Base-by-base conservation (phyloP, 2,888 invertebrate genomes). In the Lasioglossum oenotherae region DNA sequence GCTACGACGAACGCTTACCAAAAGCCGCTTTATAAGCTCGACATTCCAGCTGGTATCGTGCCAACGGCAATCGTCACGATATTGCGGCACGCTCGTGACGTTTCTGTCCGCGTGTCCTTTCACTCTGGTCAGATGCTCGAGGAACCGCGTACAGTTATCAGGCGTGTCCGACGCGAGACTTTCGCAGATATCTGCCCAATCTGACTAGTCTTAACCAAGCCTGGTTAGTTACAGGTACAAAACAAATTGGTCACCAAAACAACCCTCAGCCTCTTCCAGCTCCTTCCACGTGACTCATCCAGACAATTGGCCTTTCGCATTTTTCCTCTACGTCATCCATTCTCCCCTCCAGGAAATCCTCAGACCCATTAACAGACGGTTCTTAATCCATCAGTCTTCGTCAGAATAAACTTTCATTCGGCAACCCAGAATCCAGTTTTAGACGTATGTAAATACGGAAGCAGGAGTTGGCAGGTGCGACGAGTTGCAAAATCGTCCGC, bases 51-150 rank as follows among this genome's bases (percentile, higher is more conserved):
- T 90, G 89, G 87, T 90, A 80, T 75, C 77, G 80, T 90, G 90
- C 89, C 89, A 90, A 81, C 84, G 74, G 57, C 84, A 88, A 90
- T 90, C 88, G 88, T 88, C 90, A 76, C 85, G 90, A 85, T 90
- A 89, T 89, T 88, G 87, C 90, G 79, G 85, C 88, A 88, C 85
- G 84, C 71, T 87, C 82, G 79, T 86, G 84, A 82, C 89, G 87
- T 86, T 85, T 79, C 73, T 80, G 73, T 78, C 67, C 74, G 49
- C 46, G 86, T 89, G 89, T 90, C 91, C 88, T 91, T 91, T 91
- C 90, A 91, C 91, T 91, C 77, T 75, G 81, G 76, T 81, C 81
- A 82, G 87, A 80, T 82, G 71, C 57, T 85, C 53, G 81, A 73
- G 57, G 64, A 73, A 67, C 67, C 74, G 64, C 44, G 57, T 5